Base-by-base conservation (phyloP, 1,140 invertebrate genomes). In the Ladona fulva region DNA sequence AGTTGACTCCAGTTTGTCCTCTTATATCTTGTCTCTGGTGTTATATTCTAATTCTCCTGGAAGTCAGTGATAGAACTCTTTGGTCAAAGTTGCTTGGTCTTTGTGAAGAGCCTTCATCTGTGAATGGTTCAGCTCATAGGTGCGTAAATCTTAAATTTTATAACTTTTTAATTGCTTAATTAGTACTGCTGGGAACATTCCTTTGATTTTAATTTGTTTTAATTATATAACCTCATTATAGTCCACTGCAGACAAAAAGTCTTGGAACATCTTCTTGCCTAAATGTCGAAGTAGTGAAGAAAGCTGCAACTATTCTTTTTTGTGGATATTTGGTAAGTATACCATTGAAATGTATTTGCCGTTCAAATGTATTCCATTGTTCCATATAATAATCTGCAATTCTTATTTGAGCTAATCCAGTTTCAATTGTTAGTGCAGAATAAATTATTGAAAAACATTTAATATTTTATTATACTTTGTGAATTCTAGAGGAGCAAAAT, bases 1-100 rank as follows among this genome's bases (percentile, higher is more conserved):
- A 85, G 25, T 79, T 89, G 78, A 86, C 83, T 80, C 85, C 78
- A 78, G 83, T 81, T 8, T 89, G 87, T 80, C 91, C 92, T 0
- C 84, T 89, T 25, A 81, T 93, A n/a, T 88, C 88, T 0, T 87
- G 92, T 76, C 89, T 92, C 52, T 94, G 92, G 91, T 89, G 88
- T 75, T 90, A 92, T 80, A 80, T 93, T n/a, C 86, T 93, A 79
- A 91, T 90, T 1, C 81, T 92, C 12, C 82, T 93, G 25, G 89
- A 91, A 78, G 91, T 89, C 82, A 89, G 90, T 78, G 86, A 90
- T 78, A 85, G 87, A 74, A 80, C 80, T 0, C 90, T 91, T 81
- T 93, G 92, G 92, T 86, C 86, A 0, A 83, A 85, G n/a, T 84
- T 90, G 37, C 84, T 91, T 80, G 77, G 80, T 73, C 79, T 78